Evolutionary conservation across 2,888 invertebrate species (phyloP).

Genomic region (Balanococcus diminutus): DNA sequence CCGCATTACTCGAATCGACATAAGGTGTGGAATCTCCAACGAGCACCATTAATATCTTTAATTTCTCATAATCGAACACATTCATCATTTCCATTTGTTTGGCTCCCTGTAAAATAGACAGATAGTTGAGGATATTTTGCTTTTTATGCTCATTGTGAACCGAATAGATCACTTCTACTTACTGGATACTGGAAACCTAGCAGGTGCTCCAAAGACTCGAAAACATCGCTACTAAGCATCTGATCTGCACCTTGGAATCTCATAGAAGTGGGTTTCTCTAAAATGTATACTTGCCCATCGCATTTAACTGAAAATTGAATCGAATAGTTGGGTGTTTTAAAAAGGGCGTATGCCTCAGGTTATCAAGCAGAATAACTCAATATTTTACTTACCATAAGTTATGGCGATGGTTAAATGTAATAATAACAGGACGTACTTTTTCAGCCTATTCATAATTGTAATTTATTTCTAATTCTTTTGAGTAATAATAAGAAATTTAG

Average conservation of each 20-base stretch:
- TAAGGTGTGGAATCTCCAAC: background rate
- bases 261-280: background rate
- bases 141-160: background rate
- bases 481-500: no score
- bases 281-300: background rate
- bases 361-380: background rate
- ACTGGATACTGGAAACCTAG: background rate
- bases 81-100: background rate
- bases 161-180: background rate
- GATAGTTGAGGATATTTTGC: background rate
- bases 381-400: background rate
- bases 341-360: background rate
- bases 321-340: background rate
- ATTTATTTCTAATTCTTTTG: background rate
- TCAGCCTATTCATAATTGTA: background rate
- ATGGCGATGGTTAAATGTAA: background rate
- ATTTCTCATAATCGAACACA: background rate
- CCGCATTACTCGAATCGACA: background rate
- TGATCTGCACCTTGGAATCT: background rate
- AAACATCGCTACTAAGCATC: background rate
- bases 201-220: background rate
- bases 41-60: background rate
- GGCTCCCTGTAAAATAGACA: background rate
- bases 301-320: background rate
- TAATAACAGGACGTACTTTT: background rate